Base-by-base conservation (phyloP, 92 coral and sea anemone genomes). In the Bergia sp. region DNA sequence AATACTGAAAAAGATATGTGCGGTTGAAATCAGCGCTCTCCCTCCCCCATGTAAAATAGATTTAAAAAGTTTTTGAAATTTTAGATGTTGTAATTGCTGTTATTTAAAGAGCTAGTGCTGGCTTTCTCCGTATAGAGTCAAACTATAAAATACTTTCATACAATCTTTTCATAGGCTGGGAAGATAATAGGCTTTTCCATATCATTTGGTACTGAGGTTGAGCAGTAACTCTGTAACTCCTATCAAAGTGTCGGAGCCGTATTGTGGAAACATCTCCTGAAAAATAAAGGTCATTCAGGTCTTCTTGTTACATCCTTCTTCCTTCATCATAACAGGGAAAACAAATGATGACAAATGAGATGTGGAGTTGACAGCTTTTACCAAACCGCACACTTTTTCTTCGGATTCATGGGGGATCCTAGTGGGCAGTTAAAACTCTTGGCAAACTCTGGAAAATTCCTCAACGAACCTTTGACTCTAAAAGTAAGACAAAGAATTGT, bases 391-490 rank as follows among this genome's bases (percentile, higher is more conserved):
- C 87, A 84, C 21, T 84, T 84, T 45, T 71, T 69, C 44, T 44
- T 37, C 0, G 87, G 87, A 39, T 84, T 84, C 87, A 84, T 84
- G 55, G 79, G 87, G 16, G 79, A 43, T 45, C 87, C 87, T 38
- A 23, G 45, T 5, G 13, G 66, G 47, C 87, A 84, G 15, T 84
- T 84, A 69, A 84, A 84, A 43, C 57, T 69, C 37, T 16, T 84
- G 37, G 87, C 43, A 69, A 84, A 84, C 79, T 84, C 78, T 6
- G 79, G 79, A 15, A 71, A 84, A 84, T 84, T 84, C 79, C 78
- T 84, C 65, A 84, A 21, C 7, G 87, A 38, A 6, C 87, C 87
- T 69, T 84, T 84, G 44, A 84, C 87, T 40, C 87, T 84, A 47
- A 47, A 44, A 13, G 42, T 3, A 44, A 84, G 4, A 13, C 36